phyloP scores from a whole-genome alignment of 2,797 vertebrate genomes.

The Chloroceryle inda region DNA sequence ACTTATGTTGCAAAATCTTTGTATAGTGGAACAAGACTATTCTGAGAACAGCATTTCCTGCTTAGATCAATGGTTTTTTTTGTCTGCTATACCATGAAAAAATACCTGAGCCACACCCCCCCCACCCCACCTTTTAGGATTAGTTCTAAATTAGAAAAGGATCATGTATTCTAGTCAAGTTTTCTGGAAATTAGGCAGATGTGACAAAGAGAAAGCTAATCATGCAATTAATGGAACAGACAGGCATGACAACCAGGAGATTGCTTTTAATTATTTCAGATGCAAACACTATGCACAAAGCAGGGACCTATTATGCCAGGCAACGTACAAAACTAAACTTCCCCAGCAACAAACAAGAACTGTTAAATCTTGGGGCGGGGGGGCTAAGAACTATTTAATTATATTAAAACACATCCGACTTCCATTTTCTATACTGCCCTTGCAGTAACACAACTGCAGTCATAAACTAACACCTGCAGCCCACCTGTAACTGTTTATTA shows the following conservation, averaged over 20 bases:
- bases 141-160: not conserved
- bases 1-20: not conserved
- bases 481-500: not conserved
- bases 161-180: not conserved
- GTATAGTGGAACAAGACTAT: not conserved
- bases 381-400: not conserved
- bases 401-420: not conserved
- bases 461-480: not conserved
- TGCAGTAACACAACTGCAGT: not conserved
- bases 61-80: not conserved
- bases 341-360: slow-evolving; percentile 23
- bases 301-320: not conserved
- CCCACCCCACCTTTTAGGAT: not conserved
- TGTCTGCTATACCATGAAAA: not conserved
- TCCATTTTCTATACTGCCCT: not conserved
- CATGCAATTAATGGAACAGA: not conserved
- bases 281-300: not conserved
- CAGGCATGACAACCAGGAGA: not conserved
- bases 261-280: not conserved
- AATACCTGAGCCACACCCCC: not conserved
- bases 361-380: not conserved
- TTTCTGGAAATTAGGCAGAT: not conserved
- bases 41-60: not conserved
- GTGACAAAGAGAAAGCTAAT: not conserved
- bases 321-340: not conserved